A percentile compares a stretch with the other conserved stretches of the same genome.
Conservation (phyloP, 2,888 invertebrate genomes). For the Heliconius ismenius region DNA sequence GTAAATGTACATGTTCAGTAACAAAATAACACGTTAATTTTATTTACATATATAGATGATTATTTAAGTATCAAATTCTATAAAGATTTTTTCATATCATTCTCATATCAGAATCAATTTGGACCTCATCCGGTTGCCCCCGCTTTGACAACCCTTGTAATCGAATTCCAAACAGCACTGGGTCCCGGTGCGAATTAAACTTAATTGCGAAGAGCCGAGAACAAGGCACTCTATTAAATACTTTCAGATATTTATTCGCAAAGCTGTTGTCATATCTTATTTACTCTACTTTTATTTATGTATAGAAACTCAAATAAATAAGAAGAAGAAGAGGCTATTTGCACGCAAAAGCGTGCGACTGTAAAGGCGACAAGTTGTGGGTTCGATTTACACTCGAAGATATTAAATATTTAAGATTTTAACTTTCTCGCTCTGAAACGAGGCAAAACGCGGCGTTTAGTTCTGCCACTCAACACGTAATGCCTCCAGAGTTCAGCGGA, state of each 20-base stretch:
- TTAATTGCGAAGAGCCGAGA: slow-evolving; percentile 24
- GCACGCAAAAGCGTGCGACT: no score
- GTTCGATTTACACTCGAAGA: no score
- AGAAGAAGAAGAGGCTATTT: no score
- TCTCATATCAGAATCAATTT: slow-evolving; percentile 57
- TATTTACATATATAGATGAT: no score
- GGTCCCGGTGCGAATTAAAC: slow-evolving; percentile 23
- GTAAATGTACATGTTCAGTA: no score
- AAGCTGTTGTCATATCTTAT: not conserved
- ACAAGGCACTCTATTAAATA: slow-evolving; percentile 19
- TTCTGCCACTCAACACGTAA: no score
- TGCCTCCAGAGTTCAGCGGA: no score
- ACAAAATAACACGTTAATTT: no score
- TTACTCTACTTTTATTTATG: not conserved
- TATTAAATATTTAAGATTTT: no score
- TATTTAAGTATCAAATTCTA: not conserved
- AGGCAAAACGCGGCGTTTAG: no score
- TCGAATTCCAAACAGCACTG: slow-evolving; percentile 53
- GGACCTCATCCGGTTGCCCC: slow-evolving; percentile 52
- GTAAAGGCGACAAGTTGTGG: no score
- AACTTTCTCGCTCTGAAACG: no score
- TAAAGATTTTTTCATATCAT: not conserved
- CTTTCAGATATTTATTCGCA: slow-evolving; percentile 5
- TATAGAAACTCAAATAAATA: not conserved
- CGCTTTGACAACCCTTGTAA: slow-evolving; percentile 62